Evolutionary conservation across 2,888 invertebrate genomes (phyloP), one percentile per base, ranked within the genome.

Genomic region (Dioctria linearis): DNA sequence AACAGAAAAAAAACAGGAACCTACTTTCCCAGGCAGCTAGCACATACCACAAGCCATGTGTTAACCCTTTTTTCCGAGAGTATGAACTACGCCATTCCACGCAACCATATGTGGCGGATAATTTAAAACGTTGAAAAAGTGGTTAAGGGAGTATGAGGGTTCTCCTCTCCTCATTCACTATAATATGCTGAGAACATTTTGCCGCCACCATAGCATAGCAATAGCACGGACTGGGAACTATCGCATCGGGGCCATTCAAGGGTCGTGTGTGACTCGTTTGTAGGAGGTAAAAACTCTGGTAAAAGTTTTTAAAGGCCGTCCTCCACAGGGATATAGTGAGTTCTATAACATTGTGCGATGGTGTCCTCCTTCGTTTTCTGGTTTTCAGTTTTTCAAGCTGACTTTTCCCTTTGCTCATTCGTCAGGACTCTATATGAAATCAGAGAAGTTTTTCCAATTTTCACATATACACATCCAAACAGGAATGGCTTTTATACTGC

Each of bases 51-150:
- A 46, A 46, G 46, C 46, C 46, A 46, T 57, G 57, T 57, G 57
- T 57, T 2, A 57, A n/a, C 25, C 57, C 25, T 57, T 57, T 57
- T 57, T 57, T 57, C 57, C 57, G 57, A 25, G n/a, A 57, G 25
- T 57, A 57, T 57, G 3, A 57, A 57, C 57, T 57, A 57, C 57
- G 57, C 57, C 57, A 57, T 57, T 57, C 57, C 57, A 57, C 57
- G 57, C 57, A 57, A 57, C 8, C n/a, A 57, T 57, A 57, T 57
- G 57, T 57, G 57, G 8, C 2, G 51, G 11, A 51, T 51, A 51
- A 25, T 25, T 25, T 25, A 25, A 25, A 57, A 57, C 11, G 57
- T 57, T 57, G 57, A 57, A 57, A 8, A 8, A 6, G 11, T 11
- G 57, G 5, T 5, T n/a, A 57, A 57, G 57, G n/a, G 57, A 25